Evolutionary conservation across 2,797 vertebrate species (phyloP).

Genomic region (Ciconia nigra): DNA sequence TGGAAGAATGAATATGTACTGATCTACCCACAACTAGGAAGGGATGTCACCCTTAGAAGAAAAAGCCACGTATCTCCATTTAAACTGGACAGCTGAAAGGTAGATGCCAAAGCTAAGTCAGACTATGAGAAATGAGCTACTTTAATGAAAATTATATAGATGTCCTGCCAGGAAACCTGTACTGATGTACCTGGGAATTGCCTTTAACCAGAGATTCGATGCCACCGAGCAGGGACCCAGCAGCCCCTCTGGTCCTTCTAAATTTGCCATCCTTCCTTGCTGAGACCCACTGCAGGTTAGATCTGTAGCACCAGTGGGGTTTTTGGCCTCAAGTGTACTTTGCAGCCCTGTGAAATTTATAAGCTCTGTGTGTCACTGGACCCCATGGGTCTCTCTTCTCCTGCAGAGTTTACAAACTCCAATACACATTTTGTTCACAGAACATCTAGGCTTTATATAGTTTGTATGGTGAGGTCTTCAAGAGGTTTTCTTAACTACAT

Average conservation of each 20-base stretch:
- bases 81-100: neutral
- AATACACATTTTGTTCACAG: neutral
- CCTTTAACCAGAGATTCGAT: neutral
- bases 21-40: neutral
- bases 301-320: neutral
- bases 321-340: neutral
- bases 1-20: neutral
- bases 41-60: neutral
- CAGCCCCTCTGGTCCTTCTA: neutral
- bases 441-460: neutral
- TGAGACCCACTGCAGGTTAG: neutral
- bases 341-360: neutral
- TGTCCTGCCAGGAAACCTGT: neutral
- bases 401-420: neutral
- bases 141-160: neutral
- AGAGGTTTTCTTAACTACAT: neutral
- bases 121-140: neutral
- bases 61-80: neutral
- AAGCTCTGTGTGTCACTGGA: neutral
- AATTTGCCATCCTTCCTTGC: neutral
- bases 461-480: neutral
- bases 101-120: neutral
- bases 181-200: neutral
- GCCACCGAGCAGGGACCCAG: rapidly evolving
- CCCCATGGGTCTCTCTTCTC: neutral